Percentiles rank a stretch among this genome's conserved stretches.
Evolutionary conservation across 2,113 vertebrate species (phyloP).

Genomic region (Macrotus californicus): DNA sequence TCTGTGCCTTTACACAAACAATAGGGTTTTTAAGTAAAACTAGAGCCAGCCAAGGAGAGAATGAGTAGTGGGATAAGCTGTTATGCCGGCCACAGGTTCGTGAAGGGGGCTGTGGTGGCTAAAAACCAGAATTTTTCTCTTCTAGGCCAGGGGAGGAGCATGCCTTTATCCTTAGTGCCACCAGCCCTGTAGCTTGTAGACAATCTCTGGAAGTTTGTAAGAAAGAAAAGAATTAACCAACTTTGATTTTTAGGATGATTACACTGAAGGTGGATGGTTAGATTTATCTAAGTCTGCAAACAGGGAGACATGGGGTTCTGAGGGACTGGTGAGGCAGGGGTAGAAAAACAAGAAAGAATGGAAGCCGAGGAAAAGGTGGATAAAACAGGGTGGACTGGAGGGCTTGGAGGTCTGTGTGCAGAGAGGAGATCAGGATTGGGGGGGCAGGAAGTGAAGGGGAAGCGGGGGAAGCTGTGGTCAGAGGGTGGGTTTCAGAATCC

Average conservation of each 20-base stretch:
- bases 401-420: neutral
- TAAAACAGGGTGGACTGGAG: neutral
- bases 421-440: neutral
- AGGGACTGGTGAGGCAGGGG: neutral
- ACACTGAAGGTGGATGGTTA: neutral
- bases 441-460: neutral
- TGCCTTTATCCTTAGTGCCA: neutral
- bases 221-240: neutral
- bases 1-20: constrained; percentile 13
- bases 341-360: neutral
- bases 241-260: constrained; percentile 10
- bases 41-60: neutral
- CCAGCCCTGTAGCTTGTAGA: neutral
- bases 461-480: neutral
- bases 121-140: neutral
- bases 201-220: neutral
- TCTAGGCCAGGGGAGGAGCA: neutral
- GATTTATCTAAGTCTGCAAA: neutral
- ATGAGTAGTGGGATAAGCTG: neutral
- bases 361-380: neutral
- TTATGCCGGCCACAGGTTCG: neutral
- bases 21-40: constrained; percentile 12
- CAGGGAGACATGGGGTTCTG: neutral
- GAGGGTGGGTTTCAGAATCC: neutral
- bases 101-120: neutral